phyloP scores from a whole-genome alignment of 2,888 invertebrate species.

The Drosophila infuscata region DNA sequence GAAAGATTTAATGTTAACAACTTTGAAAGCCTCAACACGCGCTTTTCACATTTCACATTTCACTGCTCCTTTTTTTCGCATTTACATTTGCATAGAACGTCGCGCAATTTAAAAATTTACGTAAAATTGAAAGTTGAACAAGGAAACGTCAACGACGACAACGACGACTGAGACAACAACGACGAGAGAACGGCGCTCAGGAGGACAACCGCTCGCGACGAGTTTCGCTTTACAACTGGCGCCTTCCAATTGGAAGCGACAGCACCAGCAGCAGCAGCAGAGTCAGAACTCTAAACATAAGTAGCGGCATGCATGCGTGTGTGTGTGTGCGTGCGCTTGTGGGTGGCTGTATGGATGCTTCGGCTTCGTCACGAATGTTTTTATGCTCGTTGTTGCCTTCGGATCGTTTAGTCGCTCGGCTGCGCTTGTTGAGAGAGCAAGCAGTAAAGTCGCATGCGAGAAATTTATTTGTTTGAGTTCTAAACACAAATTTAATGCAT shows the following conservation, averaged over 20 bases:
- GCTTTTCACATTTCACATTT: conserved; percentile 25
- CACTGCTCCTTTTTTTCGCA: conserved; percentile 1
- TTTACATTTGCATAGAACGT: conserved; percentile 28
- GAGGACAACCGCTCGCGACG: conserved; percentile 72
- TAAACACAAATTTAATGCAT: not conserved
- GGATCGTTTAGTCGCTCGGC: conserved; percentile 17
- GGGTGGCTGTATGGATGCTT: conserved; percentile 57
- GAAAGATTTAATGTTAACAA: conserved; percentile 29
- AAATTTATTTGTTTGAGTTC: conserved; percentile 2
- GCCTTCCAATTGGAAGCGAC: conserved; percentile 64
- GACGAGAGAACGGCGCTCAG: conserved; percentile 39
- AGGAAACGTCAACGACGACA: conserved; percentile 10
- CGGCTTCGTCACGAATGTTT: conserved; percentile 37
- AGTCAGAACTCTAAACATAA: conserved; percentile 25
- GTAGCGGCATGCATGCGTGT: conserved; percentile 50
- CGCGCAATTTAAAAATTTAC: conserved; percentile 48
- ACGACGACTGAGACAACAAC: conserved; percentile 19
- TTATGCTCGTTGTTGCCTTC: conserved; percentile 35
- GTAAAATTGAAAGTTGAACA: conserved; percentile 38
- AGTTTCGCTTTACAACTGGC: conserved; percentile 76
- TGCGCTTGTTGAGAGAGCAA: conserved; percentile 19
- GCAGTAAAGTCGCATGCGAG: conserved; percentile 61
- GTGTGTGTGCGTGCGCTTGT: conserved; percentile 35
- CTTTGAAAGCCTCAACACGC: conserved; percentile 31
- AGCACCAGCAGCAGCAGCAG: conserved; percentile 43